Conservation (phyloP, 1,140 invertebrate genomes). For the Onthophagus taurus region DNA sequence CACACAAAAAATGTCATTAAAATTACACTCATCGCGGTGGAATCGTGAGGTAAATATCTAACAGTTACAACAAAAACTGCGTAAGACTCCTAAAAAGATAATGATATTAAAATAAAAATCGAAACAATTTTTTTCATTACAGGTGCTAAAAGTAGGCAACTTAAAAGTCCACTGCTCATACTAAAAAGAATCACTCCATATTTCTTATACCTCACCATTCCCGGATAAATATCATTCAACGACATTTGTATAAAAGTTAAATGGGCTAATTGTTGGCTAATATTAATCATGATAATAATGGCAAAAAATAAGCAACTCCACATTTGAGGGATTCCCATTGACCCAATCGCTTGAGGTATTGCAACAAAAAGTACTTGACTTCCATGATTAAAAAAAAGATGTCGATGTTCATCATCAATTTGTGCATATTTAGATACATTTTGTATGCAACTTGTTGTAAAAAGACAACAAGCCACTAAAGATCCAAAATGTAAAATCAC, state of each 20-base stretch:
- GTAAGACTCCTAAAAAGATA: not conserved
- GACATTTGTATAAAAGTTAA: slow-evolving; percentile 3
- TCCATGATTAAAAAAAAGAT: too few species aligned
- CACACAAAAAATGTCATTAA: slow-evolving; percentile 5
- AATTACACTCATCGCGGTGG: slow-evolving; percentile 3
- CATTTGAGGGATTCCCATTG: slow-evolving; percentile 6
- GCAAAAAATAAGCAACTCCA: slow-evolving; percentile 6
- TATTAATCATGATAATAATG: not conserved
- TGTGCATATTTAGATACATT: too few species aligned
- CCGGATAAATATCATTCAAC: slow-evolving; percentile 2
- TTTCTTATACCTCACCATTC: not conserved
- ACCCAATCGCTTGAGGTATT: too few species aligned
- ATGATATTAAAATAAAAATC: not conserved
- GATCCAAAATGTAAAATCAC: too few species aligned
- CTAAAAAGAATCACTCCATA: slow-evolving; percentile 2
- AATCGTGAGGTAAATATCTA: not conserved
- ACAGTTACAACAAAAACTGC: not conserved
- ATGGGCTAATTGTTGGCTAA: slow-evolving; percentile 5
- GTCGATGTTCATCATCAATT: too few species aligned
- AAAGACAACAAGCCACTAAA: too few species aligned
- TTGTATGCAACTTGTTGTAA: too few species aligned
- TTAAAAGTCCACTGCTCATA: not conserved
- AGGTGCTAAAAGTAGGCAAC: not conserved
- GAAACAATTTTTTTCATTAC: not conserved
- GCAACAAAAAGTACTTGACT: too few species aligned